phyloP scores from a whole-genome alignment of 2,888 invertebrate species.

The Tridacna gigas region DNA sequence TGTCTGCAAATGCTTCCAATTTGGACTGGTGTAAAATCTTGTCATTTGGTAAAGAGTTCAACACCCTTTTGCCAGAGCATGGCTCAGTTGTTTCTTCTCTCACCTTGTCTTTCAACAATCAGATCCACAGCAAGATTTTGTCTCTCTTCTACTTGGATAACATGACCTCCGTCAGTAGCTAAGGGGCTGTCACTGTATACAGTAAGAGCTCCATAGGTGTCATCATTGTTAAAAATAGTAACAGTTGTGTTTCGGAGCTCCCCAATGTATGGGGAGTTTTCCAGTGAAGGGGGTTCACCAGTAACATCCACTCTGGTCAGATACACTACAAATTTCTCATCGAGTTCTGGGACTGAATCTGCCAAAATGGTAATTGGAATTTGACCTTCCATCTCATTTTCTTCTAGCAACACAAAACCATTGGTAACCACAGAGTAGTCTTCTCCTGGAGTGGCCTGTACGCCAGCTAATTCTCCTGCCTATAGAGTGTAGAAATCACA shows the following conservation, averaged over 20 bases:
- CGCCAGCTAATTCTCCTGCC: conserved; percentile 71
- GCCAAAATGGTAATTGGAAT: conserved; percentile 77
- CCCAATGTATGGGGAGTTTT: conserved; percentile 77
- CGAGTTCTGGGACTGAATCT: conserved; percentile 81
- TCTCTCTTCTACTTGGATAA: conserved; percentile 79
- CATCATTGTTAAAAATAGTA: conserved; percentile 79
- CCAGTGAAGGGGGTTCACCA: conserved; percentile 64
- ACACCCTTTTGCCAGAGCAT: too few relatives aligned
- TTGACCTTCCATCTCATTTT: conserved; percentile 71
- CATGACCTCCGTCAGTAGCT: conserved; percentile 68
- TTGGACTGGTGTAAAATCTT: too few relatives aligned
- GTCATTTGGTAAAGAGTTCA: too few relatives aligned
- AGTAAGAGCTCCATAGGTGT: conserved; percentile 82
- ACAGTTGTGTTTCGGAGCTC: conserved; percentile 69
- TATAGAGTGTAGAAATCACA: conserved; percentile 39
- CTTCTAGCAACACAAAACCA: conserved; percentile 72
- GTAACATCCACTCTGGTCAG: conserved; percentile 75
- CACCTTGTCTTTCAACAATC: conserved; percentile 81
- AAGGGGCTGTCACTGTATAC: conserved; percentile 78
- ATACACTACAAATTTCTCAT: conserved; percentile 77
- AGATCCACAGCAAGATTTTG: conserved; percentile 80
- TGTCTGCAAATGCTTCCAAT: too few relatives aligned
- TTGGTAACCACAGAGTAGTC: conserved; percentile 77
- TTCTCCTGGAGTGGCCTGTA: conserved; percentile 73
- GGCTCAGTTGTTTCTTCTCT: too few relatives aligned